Conservation (phyloP, 2,113 vertebrate genomes). For the Benitochromis conjunctus region DNA sequence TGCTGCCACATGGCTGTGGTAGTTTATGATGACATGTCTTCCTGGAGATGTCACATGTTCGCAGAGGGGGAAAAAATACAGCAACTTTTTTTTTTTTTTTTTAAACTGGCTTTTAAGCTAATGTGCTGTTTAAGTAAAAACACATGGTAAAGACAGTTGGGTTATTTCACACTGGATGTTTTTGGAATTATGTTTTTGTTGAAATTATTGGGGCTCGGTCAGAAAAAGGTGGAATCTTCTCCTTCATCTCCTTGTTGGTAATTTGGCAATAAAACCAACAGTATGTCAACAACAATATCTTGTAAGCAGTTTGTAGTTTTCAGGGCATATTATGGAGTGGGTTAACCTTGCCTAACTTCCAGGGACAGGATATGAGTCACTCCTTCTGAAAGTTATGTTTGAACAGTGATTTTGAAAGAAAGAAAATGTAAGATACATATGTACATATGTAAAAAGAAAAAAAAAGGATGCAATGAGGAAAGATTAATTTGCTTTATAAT, state of each 20-base stretch:
- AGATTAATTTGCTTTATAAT: not conserved
- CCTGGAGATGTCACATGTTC: conserved; percentile 22
- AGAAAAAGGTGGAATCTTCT: not conserved
- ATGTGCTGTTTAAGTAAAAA: not conserved
- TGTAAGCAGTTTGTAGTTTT: not conserved
- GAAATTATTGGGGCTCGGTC: not conserved
- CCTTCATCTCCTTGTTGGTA: not conserved
- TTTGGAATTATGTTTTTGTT: not conserved
- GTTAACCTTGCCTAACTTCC: not conserved
- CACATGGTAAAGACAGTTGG: not conserved
- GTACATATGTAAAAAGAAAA: fast-evolving
- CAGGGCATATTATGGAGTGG: not conserved
- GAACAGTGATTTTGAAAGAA: not conserved
- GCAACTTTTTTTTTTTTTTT: too few species aligned
- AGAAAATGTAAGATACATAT: not conserved
- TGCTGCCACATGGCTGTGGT: conserved; percentile 22
- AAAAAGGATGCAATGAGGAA: not conserved
- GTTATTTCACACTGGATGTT: not conserved
- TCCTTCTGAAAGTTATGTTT: not conserved
- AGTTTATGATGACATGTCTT: conserved; percentile 13
- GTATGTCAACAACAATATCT: not conserved
- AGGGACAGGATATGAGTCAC: not conserved
- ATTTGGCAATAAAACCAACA: not conserved
- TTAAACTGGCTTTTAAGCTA: not conserved
- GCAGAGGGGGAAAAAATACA: not conserved